These are phyloP conservation scores for Lasaia peninsularis DNA, from an alignment of 1,140 invertebrate species.

Conservation along the genomic window DNA sequence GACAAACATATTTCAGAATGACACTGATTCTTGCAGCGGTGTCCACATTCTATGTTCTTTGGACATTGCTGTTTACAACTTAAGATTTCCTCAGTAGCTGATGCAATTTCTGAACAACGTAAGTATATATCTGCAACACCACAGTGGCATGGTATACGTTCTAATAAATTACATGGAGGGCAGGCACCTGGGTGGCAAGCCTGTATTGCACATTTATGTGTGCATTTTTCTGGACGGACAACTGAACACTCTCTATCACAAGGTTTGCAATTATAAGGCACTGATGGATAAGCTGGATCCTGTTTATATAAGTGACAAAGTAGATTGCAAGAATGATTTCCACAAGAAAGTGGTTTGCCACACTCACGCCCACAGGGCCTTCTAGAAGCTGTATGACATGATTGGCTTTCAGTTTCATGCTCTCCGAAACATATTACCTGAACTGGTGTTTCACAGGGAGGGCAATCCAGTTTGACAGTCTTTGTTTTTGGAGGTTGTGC, in stretches of 20 bases:
- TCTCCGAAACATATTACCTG: slow-evolving; percentile 87
- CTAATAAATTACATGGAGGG: slow-evolving; percentile 83
- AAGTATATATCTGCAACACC: slow-evolving; percentile 85
- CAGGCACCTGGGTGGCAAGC: slow-evolving; percentile 86
- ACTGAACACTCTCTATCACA: slow-evolving; percentile 86
- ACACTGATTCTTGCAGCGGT: slow-evolving; percentile 86
- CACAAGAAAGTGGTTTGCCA: slow-evolving; percentile 83
- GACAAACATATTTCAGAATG: slow-evolving; percentile 86
- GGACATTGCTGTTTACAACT: slow-evolving; percentile 92
- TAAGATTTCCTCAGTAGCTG: slow-evolving; percentile 78
- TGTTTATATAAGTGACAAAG: slow-evolving; percentile 84
- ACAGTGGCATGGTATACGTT: slow-evolving; percentile 89
- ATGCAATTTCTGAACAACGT: slow-evolving; percentile 82
- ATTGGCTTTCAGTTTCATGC: slow-evolving; percentile 87
- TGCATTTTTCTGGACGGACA: slow-evolving; percentile 85
- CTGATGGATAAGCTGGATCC: slow-evolving; percentile 60
- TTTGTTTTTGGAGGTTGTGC: slow-evolving; percentile 80
- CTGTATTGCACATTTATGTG: slow-evolving; percentile 84
- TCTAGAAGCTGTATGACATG: slow-evolving; percentile 85
- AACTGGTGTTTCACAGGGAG: slow-evolving; percentile 84
- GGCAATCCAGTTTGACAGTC: slow-evolving; percentile 83
- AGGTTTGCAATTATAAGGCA: slow-evolving; percentile 79
- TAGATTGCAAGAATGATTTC: slow-evolving; percentile 87
- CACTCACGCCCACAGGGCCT: slow-evolving; percentile 87
- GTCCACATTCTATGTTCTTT: slow-evolving; percentile 86